These are phyloP conservation scores for Parotia lawesii DNA, from an alignment of 2,113 vertebrate species.

Conservation along the genomic window DNA sequence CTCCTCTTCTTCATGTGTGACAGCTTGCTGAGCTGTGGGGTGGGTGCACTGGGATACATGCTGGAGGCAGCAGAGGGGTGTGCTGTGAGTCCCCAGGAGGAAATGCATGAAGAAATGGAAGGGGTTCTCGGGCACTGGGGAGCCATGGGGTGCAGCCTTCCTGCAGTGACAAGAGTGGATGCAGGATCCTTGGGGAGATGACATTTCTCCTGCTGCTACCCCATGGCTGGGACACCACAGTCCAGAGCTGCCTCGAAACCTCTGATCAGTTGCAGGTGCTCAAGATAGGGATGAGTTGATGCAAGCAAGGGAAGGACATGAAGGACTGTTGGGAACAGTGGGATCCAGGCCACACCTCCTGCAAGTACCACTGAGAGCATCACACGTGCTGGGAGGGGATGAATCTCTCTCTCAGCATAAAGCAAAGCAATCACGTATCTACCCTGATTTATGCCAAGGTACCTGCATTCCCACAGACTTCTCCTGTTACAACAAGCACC, in stretches of 20 bases:
- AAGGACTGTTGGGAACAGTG: neutral
- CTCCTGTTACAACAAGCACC: neutral
- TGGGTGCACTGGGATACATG: fast-evolving
- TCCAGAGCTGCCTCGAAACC: neutral
- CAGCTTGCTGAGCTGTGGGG: fast-evolving
- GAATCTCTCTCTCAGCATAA: neutral
- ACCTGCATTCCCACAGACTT: neutral
- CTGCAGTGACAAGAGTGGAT: neutral
- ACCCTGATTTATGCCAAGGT: neutral
- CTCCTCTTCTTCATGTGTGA: neutral
- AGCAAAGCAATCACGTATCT: neutral
- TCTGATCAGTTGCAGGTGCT: neutral
- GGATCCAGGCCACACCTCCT: neutral
- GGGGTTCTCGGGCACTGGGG: fast-evolving
- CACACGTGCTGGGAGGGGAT: fast-evolving
- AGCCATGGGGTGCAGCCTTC: neutral
- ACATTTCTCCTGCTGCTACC: fast-evolving
- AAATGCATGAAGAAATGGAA: fast-evolving
- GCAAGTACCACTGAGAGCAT: neutral
- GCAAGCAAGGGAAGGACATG: neutral
- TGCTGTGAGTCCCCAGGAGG: neutral
- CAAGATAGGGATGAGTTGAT: neutral
- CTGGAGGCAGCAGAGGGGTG: neutral
- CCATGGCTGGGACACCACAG: neutral
- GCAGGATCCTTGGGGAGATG: neutral